A percentile compares a stretch with the other conserved stretches of the same genome.
phyloP scores from a whole-genome alignment of 2,113 vertebrate genomes.

The Sander lucioperca region DNA sequence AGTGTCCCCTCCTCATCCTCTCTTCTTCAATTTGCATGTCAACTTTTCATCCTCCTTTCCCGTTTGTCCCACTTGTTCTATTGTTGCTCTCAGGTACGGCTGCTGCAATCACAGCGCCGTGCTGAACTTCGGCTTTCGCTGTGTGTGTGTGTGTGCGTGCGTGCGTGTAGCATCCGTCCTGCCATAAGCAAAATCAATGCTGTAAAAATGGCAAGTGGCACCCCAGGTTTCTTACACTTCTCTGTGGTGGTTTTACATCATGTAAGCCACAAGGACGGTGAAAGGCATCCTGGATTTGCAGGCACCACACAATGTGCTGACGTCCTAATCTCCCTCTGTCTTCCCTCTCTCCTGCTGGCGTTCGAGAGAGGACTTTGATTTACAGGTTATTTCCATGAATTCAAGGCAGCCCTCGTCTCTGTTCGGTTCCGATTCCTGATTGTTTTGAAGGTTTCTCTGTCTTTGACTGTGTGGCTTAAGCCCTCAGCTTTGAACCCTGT shows the following conservation, averaged over 20 bases:
- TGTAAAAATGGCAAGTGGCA: constrained; percentile 12
- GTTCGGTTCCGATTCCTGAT: constrained; percentile 2
- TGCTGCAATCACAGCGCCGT: constrained; percentile 25
- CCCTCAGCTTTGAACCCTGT: constrained; percentile 7
- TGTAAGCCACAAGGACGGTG: constrained; percentile 53
- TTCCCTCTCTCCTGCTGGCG: constrained; percentile 2
- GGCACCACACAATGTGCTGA: background rate
- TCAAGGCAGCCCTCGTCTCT: background rate
- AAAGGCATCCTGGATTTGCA: constrained; percentile 37
- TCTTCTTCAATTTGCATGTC: constrained; percentile 12
- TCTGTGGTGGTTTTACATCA: constrained; percentile 44
- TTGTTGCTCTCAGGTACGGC: background rate
- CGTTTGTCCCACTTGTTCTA: background rate
- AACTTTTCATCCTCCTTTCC: constrained; percentile 10
- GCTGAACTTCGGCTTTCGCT: background rate
- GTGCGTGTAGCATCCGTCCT: background rate
- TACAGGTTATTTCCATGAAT: constrained; percentile 23
- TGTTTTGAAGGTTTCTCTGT: constrained; percentile 23
- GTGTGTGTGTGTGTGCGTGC: background rate
- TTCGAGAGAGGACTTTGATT: constrained; percentile 21
- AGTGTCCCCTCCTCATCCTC: background rate
- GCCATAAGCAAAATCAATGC: constrained; percentile 31
- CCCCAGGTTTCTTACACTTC: constrained; percentile 35
- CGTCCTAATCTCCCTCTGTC: constrained; percentile 29
- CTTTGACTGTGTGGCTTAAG: constrained; percentile 13